Evolutionary conservation across 2,888 invertebrate species (phyloP).

Genomic region (Phalangium opilio): DNA sequence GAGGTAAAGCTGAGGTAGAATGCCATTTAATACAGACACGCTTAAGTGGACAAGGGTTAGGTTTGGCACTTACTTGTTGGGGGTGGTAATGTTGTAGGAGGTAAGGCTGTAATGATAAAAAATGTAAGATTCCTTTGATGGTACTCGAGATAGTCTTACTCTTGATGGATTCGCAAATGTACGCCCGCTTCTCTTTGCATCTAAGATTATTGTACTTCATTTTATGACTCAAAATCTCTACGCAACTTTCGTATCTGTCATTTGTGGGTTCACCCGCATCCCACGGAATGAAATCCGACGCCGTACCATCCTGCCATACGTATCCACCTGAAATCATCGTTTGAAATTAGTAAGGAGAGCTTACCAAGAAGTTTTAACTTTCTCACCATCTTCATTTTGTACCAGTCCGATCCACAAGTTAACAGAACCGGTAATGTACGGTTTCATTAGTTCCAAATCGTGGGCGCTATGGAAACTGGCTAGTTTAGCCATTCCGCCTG

Average conservation of each 20-base stretch:
- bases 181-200: too few species aligned
- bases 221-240: not conserved
- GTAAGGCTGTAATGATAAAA: too few species aligned
- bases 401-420: not conserved
- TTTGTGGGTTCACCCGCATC: constrained; percentile 4
- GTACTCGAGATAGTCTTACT: too few species aligned
- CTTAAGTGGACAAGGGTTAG: too few species aligned
- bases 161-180: too few species aligned
- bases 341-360: too few species aligned
- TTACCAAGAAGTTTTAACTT: too few species aligned
- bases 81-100: too few species aligned
- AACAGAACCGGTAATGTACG: not conserved
- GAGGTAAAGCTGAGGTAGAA: not conserved
- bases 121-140: too few species aligned
- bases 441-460: not conserved
- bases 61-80: too few species aligned
- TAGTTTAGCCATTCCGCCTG: not conserved
- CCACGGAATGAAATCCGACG: constrained; percentile 10
- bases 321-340: not conserved
- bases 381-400: not conserved
- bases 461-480: not conserved
- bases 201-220: not conserved
- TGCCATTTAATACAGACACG: too few species aligned
- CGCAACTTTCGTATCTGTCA: not conserved
- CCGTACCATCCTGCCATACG: constrained; percentile 9